Percentiles rank a stretch among this genome's conserved stretches.
Evolutionary conservation across 1,140 invertebrate species (phyloP).

Genomic region (Saccostrea glomerata): DNA sequence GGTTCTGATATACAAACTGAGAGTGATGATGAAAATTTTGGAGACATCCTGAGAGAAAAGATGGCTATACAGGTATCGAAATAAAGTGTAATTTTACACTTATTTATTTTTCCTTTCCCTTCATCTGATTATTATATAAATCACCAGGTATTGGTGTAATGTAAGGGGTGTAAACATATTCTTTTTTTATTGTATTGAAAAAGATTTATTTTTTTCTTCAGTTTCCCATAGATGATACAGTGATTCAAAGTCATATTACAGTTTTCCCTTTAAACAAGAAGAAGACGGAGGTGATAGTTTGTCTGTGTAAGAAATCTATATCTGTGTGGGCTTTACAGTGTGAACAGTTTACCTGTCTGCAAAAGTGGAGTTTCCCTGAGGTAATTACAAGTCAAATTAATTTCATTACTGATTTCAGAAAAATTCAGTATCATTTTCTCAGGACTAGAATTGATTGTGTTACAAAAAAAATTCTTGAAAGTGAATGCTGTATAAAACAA

Average conservation of each 20-base stretch:
- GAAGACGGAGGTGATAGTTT: slow-evolving; percentile 4
- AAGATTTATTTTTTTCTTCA: background rate
- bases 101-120: too few species aligned
- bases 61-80: background rate
- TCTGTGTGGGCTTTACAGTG: background rate
- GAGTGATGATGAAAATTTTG: slow-evolving; percentile 24
- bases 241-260: slow-evolving; percentile 4
- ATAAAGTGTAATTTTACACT: too few species aligned
- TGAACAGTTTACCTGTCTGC: slow-evolving; percentile 21
- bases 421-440: too few species aligned
- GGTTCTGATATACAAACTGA: slow-evolving; percentile 1
- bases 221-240: slow-evolving; percentile 12
- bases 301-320: slow-evolving; percentile 16
- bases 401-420: too few species aligned
- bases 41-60: background rate
- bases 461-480: too few species aligned
- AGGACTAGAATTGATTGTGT: too few species aligned
- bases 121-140: too few species aligned
- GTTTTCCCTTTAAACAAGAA: background rate
- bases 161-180: too few species aligned
- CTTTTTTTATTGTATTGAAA: too few species aligned
- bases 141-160: too few species aligned
- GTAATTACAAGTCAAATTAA: background rate
- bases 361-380: slow-evolving; percentile 35
- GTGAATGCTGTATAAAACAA: too few species aligned